These are phyloP conservation scores for Anodontia alba DNA, from an alignment of 2,888 invertebrate species.

Conservation along the genomic window DNA sequence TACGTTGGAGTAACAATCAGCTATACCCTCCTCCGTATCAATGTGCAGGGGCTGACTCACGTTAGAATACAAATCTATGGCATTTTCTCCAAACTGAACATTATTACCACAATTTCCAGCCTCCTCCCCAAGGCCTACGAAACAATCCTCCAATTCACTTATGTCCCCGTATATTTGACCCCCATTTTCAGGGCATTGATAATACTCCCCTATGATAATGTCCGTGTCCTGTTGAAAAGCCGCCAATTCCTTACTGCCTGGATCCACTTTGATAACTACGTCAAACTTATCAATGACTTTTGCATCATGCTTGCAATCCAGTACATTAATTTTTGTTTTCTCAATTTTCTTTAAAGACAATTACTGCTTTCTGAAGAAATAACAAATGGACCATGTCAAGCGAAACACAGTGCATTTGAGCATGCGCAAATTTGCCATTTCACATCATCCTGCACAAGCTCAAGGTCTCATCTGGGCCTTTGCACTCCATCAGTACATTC, in stretches of 20 bases:
- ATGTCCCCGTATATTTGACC: not conserved
- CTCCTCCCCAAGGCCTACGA: not conserved
- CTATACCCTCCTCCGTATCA: not conserved
- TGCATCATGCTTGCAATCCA: no score
- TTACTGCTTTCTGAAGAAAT: no score
- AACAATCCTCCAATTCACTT: conserved; percentile 7
- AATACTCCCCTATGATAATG: not conserved
- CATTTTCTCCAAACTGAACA: not conserved
- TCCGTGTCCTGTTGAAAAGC: conserved; percentile 4
- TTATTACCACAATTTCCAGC: not conserved
- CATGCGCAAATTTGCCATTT: no score
- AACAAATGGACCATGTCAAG: no score
- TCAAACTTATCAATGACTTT: not conserved
- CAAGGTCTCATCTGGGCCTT: no score
- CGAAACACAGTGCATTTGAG: no score
- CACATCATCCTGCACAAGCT: no score
- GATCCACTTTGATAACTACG: conserved; percentile 10
- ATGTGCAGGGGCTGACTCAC: conserved; percentile 5
- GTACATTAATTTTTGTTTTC: no score
- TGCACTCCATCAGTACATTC: no score
- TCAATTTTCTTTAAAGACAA: no score
- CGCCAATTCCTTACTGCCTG: not conserved
- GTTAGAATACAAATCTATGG: conserved; percentile 4
- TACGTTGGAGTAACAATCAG: not conserved
- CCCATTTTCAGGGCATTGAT: conserved; percentile 7